Evolutionary conservation across 1,140 invertebrate species (phyloP).

Genomic region (Polypedilum pembai): DNA sequence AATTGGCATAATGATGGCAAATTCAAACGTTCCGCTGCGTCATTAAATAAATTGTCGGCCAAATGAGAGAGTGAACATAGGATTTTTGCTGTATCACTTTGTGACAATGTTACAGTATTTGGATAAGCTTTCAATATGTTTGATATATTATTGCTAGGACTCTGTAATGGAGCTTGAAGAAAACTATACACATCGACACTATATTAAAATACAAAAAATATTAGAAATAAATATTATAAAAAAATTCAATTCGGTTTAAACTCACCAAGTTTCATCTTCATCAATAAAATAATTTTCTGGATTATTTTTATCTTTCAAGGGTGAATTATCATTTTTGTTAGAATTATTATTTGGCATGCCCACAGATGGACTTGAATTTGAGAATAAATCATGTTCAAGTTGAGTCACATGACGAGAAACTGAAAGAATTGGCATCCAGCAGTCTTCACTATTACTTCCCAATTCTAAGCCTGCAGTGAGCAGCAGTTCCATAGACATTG

Average conservation of each 20-base stretch:
- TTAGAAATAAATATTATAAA: not conserved
- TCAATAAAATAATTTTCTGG: conserved; percentile 47
- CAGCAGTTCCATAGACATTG: conserved; percentile 78
- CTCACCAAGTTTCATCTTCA: conserved; percentile 68
- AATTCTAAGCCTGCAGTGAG: conserved; percentile 72
- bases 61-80: conserved; percentile 78
- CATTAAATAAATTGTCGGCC: conserved; percentile 75
- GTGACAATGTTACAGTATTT: conserved; percentile 61
- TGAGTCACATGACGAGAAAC: conserved; percentile 85
- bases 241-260: conserved; percentile 24
- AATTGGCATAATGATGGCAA: conserved; percentile 74
- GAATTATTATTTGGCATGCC: conserved; percentile 44
- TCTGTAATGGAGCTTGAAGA: conserved; percentile 61
- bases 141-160: conserved; percentile 47
- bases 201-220: conserved; percentile 35
- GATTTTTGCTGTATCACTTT: conserved; percentile 74
- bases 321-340: conserved; percentile 40
- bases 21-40: conserved; percentile 80
- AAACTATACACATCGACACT: conserved; percentile 78
- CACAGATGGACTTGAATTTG: conserved; percentile 46
- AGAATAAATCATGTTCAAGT: conserved; percentile 77
- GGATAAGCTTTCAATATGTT: conserved; percentile 43
- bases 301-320: conserved; percentile 40
- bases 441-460: conserved; percentile 81
- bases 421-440: conserved; percentile 88